Evolutionary conservation across 2,797 vertebrate species (phyloP).

Genomic region (Myripristis jacobus): DNA sequence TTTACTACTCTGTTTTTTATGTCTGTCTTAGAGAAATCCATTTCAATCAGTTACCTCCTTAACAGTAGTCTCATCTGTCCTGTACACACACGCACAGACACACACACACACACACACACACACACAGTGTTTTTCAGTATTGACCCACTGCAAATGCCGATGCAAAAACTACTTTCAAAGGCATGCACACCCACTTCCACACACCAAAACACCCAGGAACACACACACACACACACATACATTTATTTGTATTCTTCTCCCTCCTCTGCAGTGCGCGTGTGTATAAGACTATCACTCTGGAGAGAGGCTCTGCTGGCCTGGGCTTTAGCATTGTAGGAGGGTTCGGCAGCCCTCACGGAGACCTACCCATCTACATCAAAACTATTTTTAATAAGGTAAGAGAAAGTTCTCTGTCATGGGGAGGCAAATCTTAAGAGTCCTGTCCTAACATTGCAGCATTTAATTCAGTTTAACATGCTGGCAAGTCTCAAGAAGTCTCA

Average conservation of each 20-base stretch:
- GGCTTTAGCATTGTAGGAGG: conserved; percentile 97
- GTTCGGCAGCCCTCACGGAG: conserved; percentile 93
- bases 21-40: too few relatives aligned
- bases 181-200: too few relatives aligned
- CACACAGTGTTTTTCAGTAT: not conserved
- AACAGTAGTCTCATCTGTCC: too few relatives aligned
- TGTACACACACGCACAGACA: not conserved
- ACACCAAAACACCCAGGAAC: too few relatives aligned
- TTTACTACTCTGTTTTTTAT: too few relatives aligned
- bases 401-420: not conserved
- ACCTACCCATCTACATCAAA: conserved; percentile 96
- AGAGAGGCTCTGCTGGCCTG: conserved; percentile 90
- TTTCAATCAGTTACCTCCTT: too few relatives aligned
- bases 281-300: conserved; percentile 90
- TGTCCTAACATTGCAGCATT: not conserved
- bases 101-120: too few relatives aligned
- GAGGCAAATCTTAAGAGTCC: not conserved
- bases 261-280: conserved; percentile 82
- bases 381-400: conserved; percentile 93
- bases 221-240: not conserved
- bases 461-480: not conserved
- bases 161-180: not conserved
- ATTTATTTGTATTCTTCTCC: conserved; percentile 18
- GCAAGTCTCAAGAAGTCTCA: too few relatives aligned
- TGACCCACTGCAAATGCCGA: not conserved